Conservation (phyloP, 1,140 invertebrate species). For the Tetramorium parvispinum region DNA sequence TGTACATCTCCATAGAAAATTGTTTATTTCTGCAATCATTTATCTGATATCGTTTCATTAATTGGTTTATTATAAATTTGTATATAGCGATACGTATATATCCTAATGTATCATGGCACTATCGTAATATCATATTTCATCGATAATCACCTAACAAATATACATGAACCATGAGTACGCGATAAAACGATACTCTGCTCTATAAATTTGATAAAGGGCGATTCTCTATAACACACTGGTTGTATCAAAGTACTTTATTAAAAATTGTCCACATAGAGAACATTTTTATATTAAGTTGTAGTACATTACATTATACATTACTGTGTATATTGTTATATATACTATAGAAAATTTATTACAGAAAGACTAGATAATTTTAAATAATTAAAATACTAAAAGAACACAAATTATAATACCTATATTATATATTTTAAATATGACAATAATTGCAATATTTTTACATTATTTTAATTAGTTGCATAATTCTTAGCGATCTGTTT, state of each 20-base stretch:
- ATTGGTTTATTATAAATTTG: conserved; percentile 26
- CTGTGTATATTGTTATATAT: not conserved
- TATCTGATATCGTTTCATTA: conserved; percentile 21
- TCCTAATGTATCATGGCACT: conserved; percentile 27
- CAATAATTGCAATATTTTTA: not conserved
- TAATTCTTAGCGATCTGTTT: conserved; percentile 77
- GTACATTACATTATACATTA: conserved; percentile 1
- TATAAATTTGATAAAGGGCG: not conserved
- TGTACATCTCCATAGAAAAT: not conserved
- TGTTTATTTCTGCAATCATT: conserved; percentile 15
- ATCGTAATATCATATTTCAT: conserved; percentile 53
- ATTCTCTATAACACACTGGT: not conserved
- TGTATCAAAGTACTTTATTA: conserved; percentile 43
- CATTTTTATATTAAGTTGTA: not conserved
- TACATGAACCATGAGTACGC: not conserved
- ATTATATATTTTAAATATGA: not conserved
- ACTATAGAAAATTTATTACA: not conserved
- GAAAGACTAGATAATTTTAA: not conserved
- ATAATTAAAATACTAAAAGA: not conserved
- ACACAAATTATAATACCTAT: not conserved
- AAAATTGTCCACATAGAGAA: not conserved
- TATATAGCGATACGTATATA: conserved; percentile 6
- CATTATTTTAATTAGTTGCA: conserved; percentile 1
- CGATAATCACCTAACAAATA: conserved; percentile 41
- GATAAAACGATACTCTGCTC: conserved; percentile 7